A percentile compares a stretch with the other conserved stretches of the same genome.
phyloP scores from a whole-genome alignment of 2,113 vertebrate species.

The Podarcis muralis region DNA sequence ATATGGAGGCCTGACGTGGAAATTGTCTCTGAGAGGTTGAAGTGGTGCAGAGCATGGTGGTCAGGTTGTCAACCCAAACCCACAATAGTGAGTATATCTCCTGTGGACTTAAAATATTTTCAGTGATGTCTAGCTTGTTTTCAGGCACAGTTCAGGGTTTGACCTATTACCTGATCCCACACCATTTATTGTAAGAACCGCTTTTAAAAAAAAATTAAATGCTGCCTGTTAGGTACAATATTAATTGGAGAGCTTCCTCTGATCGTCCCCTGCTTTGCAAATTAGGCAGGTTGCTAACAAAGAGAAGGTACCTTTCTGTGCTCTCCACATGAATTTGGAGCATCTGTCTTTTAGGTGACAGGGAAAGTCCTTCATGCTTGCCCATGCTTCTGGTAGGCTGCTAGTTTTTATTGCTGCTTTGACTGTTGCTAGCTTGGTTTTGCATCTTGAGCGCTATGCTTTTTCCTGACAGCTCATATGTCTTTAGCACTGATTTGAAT shows the following conservation, averaged over 20 bases:
- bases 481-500: not conserved
- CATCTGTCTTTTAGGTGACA: not conserved
- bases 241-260: not conserved
- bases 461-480: not conserved
- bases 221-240: too few species aligned
- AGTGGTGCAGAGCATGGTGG: too few species aligned
- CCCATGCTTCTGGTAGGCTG: not conserved
- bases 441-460: not conserved
- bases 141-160: too few species aligned
- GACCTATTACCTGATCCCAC: too few species aligned
- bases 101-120: too few species aligned
- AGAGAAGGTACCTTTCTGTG: not conserved
- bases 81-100: too few species aligned
- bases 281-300: not conserved
- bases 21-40: too few species aligned
- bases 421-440: not conserved
- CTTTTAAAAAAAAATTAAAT: too few species aligned
- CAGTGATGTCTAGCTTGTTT: too few species aligned
- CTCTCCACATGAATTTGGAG: not conserved
- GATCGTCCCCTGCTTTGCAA: not conserved
- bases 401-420: not conserved
- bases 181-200: too few species aligned
- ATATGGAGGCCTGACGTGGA: too few species aligned
- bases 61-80: too few species aligned
- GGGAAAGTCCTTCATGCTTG: not conserved